phyloP scores from a whole-genome alignment of 2,888 invertebrate species.

The Cataglyphis albicans region DNA sequence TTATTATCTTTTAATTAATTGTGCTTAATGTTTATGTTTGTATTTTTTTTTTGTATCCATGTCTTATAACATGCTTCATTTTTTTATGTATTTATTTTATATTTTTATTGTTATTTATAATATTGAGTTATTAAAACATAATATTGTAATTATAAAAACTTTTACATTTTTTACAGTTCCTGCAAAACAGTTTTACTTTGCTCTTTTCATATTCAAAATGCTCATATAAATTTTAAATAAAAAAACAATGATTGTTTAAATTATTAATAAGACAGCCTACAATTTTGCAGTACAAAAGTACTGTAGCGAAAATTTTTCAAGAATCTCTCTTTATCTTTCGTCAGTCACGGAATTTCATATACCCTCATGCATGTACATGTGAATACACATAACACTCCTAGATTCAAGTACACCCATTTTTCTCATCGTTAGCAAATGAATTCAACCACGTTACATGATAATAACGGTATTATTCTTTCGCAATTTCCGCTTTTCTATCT shows the following conservation, averaged over 20 bases:
- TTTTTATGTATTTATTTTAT: neutral
- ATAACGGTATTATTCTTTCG: neutral
- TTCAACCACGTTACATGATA: neutral
- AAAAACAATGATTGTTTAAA: neutral
- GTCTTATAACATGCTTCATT: neutral
- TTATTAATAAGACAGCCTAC: no score
- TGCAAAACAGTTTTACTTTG: neutral
- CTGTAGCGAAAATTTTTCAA: slow-evolving; percentile 1
- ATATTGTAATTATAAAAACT: neutral
- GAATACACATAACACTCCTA: neutral
- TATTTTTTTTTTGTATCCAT: neutral
- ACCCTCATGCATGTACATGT: neutral
- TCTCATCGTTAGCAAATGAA: slow-evolving; percentile 9
- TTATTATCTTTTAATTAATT: slow-evolving; percentile 36
- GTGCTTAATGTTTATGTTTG: neutral
- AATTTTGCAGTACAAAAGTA: neutral
- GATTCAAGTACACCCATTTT: slow-evolving; percentile 11
- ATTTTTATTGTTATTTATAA: neutral
- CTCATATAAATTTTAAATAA: neutral
- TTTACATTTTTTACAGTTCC: neutral
- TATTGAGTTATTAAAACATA: neutral
- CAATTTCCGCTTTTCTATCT: neutral
- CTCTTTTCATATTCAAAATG: neutral
- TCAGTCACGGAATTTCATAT: slow-evolving; percentile 2
- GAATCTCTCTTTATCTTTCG: neutral